phyloP scores from a whole-genome alignment of 2,797 vertebrate genomes.

The Phalanger gymnotis region DNA sequence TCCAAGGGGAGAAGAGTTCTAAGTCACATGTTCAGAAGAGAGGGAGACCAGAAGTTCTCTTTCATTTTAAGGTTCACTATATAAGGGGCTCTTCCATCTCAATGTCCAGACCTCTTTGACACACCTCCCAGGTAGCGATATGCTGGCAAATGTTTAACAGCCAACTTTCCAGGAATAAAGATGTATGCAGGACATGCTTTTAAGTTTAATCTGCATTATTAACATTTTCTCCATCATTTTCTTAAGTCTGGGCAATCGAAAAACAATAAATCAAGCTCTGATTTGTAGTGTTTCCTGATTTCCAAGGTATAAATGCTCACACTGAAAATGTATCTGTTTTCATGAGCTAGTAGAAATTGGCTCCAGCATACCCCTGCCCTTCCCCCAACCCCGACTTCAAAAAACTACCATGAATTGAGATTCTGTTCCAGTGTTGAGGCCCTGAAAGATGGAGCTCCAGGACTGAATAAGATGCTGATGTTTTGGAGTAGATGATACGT shows the following conservation, averaged over 20 bases:
- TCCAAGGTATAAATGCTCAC: no score
- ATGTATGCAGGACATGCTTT: no score
- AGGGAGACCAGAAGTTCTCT: neutral
- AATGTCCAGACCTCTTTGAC: neutral
- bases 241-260: no score
- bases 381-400: neutral
- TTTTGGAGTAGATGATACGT: neutral
- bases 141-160: no score
- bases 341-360: neutral
- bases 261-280: no score
- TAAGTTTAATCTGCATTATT: no score
- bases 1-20: neutral
- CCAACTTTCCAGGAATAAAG: no score
- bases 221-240: no score
- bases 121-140: no score
- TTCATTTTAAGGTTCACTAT: neutral
- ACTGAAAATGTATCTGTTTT: neutral
- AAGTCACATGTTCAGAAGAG: neutral
- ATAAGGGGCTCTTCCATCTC: neutral
- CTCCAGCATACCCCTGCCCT: neutral
- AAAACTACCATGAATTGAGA: neutral
- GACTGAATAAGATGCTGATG: neutral
- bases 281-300: no score
- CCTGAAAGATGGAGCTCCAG: neutral
- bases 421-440: neutral